Evolutionary conservation across 30 jellyfish, hydroid and myxozoan genomes (phyloP).

Genomic region (Cassiopea andromeda): DNA sequence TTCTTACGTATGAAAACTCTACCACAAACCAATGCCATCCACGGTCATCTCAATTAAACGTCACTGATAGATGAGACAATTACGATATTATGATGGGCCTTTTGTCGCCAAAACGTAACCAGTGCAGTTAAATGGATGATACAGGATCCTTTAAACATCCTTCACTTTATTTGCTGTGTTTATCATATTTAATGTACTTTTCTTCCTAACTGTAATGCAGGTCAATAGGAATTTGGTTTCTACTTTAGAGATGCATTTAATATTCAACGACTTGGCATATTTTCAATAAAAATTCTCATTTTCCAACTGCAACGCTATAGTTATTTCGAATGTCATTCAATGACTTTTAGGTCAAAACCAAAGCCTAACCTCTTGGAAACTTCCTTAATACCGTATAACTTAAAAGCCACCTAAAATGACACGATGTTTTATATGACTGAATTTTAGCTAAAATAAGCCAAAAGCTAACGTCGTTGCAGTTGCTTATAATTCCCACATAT

Average conservation of each 20-base stretch:
- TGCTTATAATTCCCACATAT: too few species aligned
- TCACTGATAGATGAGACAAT: slow-evolving; percentile 50
- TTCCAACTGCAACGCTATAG: too few species aligned
- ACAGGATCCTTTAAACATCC: neutral
- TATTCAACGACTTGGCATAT: neutral
- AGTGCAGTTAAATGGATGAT: neutral
- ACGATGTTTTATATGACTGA: too few species aligned
- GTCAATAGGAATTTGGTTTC: neutral
- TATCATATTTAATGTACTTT: slow-evolving; percentile 13
- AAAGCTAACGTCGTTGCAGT: too few species aligned
- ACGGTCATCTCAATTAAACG: slow-evolving; percentile 72
- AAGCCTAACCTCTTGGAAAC: too few species aligned
- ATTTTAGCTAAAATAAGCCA: too few species aligned
- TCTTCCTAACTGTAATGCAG: slow-evolving; percentile 23
- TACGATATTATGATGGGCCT: slow-evolving; percentile 12
- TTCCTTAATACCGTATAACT: too few species aligned
- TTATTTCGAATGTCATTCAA: too few species aligned
- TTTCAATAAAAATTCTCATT: too few species aligned
- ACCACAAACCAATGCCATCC: slow-evolving; percentile 55
- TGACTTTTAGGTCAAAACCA: too few species aligned
- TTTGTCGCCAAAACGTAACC: slow-evolving; percentile 3
- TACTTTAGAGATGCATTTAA: neutral
- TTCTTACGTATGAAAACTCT: slow-evolving; percentile 14
- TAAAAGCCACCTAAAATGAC: too few species aligned
- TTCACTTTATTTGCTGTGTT: neutral